These are phyloP conservation scores for Pangasius sanitwongsei DNA, from an alignment of 2,797 vertebrate species.

Conservation along the genomic window DNA sequence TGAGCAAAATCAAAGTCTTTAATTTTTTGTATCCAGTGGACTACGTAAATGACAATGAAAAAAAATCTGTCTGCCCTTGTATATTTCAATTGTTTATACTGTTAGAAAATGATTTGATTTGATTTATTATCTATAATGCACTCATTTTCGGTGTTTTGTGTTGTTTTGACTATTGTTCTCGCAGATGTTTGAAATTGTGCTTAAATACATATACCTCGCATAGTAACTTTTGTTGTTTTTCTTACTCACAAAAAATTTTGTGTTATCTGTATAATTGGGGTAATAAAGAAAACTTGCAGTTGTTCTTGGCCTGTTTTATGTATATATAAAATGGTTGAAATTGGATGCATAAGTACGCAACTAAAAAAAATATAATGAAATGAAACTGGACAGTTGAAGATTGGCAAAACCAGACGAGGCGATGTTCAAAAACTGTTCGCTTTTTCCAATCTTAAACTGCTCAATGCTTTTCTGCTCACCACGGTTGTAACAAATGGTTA, in stretches of 20 bases:
- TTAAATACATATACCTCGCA: neutral
- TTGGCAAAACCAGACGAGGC: neutral
- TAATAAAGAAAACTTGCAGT: slow-evolving; percentile 6
- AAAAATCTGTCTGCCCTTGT: neutral
- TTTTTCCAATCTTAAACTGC: neutral
- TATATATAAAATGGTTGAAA: neutral
- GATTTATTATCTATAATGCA: neutral
- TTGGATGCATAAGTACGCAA: too few species aligned
- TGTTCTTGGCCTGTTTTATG: neutral
- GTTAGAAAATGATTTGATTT: neutral
- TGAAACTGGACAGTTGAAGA: neutral
- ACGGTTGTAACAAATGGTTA: neutral
- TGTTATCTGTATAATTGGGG: neutral
- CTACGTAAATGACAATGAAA: neutral
- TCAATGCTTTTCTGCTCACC: neutral
- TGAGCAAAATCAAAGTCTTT: neutral
- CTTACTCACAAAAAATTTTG: too few species aligned
- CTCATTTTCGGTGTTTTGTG: neutral
- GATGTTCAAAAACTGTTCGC: neutral
- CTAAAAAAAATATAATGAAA: neutral
- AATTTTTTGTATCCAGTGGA: neutral
- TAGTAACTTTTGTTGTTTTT: neutral
- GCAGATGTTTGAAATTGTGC: neutral
- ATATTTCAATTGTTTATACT: neutral
- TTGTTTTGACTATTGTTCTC: neutral